These are phyloP conservation scores for Sebastes reedi DNA, from an alignment of 2,797 vertebrate species.

Conservation along the genomic window DNA sequence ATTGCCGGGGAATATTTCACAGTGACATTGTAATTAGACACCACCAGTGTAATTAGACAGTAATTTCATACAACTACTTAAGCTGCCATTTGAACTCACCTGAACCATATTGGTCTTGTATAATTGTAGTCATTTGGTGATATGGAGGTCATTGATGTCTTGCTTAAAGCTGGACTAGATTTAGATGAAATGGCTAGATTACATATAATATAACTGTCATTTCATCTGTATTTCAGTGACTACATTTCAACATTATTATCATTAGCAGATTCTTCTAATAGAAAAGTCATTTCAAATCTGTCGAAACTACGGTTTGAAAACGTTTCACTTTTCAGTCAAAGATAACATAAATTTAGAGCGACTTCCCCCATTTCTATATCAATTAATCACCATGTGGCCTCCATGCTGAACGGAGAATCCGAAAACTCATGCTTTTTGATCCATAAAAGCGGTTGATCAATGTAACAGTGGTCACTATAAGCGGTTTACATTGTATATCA, in stretches of 20 bases:
- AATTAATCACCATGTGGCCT: neutral
- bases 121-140: neutral
- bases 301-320: neutral
- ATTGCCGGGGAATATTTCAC: neutral
- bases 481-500: too few species aligned
- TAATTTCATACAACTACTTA: neutral
- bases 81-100: neutral
- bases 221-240: neutral
- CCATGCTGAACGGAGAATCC: neutral
- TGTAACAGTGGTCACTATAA: too few species aligned
- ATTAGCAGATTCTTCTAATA: too few species aligned
- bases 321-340: neutral
- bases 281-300: neutral
- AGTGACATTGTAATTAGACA: neutral
- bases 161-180: neutral
- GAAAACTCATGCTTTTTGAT: too few species aligned
- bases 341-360: neutral
- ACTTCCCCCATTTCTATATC: neutral
- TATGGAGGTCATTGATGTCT: neutral
- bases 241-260: neutral
- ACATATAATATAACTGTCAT: neutral
- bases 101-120: neutral
- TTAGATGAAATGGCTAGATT: neutral
- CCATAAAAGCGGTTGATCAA: too few species aligned
- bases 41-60: neutral